Conservation (phyloP, 2,797 vertebrate species). For the Alosa sapidissima region DNA sequence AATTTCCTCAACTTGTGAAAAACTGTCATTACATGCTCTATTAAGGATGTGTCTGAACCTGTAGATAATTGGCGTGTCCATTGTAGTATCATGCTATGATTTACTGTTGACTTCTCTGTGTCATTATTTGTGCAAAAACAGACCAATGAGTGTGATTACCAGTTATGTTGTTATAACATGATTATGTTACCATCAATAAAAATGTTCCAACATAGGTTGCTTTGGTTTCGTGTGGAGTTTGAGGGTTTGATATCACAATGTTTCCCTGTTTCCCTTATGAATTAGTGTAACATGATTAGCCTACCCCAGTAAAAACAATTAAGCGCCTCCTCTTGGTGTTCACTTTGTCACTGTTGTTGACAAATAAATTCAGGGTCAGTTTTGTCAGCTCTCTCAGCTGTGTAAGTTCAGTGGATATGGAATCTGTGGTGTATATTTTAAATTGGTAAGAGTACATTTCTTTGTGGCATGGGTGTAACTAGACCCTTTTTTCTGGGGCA, state of each 20-base stretch:
- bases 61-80: conserved; percentile 59
- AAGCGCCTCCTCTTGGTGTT: neutral
- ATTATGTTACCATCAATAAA: conserved; percentile 77
- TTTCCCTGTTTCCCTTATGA: too few species aligned
- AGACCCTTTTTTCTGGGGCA: too few species aligned
- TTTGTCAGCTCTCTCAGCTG: neutral
- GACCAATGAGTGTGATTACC: conserved; percentile 70
- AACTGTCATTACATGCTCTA: conserved; percentile 60
- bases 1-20: conserved; percentile 55
- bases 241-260: too few species aligned
- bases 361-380: too few species aligned
- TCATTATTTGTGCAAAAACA: conserved; percentile 70
- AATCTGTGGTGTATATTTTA: too few species aligned
- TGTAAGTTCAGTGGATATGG: too few species aligned
- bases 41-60: conserved; percentile 56
- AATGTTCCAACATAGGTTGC: conserved; percentile 57
- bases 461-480: too few species aligned
- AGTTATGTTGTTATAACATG: conserved; percentile 70
- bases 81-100: conserved; percentile 60
- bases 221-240: conserved; percentile 26
- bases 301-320: neutral
- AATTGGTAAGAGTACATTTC: too few species aligned
- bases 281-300: neutral
- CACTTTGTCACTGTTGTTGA: neutral
- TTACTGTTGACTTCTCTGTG: conserved; percentile 66